A percentile compares a stretch with the other conserved stretches of the same genome.
These are phyloP conservation scores for Malurus elegans DNA, from an alignment of 2,113 vertebrate species.

Conservation along the genomic window DNA sequence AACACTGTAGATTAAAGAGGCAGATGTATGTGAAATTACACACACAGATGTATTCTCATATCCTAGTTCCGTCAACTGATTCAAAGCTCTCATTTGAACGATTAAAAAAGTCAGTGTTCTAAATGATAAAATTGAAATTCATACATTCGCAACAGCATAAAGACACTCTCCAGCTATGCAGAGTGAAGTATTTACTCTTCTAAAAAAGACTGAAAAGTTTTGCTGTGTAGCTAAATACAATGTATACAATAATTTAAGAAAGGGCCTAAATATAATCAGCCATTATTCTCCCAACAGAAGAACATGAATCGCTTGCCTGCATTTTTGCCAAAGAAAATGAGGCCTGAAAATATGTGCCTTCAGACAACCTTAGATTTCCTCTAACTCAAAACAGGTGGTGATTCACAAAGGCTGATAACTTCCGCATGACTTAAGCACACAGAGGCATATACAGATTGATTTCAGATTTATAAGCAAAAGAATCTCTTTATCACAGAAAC, in stretches of 20 bases:
- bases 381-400: slow-evolving; percentile 33
- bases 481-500: background rate
- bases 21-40: background rate
- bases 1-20: background rate
- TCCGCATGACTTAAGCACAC: background rate
- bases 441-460: background rate
- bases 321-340: background rate
- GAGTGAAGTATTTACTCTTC: background rate
- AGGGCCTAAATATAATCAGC: background rate
- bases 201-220: background rate
- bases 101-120: background rate
- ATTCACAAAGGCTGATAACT: background rate
- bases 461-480: background rate
- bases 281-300: background rate
- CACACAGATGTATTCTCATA: background rate
- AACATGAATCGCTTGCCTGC: background rate
- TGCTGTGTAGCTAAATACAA: background rate
- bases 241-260: background rate
- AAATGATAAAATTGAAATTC: background rate
- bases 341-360: background rate
- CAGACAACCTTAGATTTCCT: background rate
- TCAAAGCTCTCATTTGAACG: background rate
- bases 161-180: background rate
- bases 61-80: background rate
- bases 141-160: background rate